Conservation (phyloP, 1,140 invertebrate species). For the Harpegnathos saltator region DNA sequence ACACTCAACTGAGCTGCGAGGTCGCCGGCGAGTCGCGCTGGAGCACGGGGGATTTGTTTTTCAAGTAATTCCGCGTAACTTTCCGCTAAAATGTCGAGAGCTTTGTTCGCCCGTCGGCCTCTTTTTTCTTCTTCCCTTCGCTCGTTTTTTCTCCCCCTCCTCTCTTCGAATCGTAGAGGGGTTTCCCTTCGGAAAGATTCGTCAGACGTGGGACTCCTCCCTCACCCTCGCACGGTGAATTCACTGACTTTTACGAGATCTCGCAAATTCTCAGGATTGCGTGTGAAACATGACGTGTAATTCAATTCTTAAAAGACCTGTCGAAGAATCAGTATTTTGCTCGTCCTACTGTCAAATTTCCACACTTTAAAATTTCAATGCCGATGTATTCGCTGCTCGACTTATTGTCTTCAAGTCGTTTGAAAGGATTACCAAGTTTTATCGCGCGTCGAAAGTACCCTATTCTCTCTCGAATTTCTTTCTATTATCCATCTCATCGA, state of each 20-base stretch:
- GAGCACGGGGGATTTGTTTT: constrained; percentile 91
- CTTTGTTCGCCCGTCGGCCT: not conserved
- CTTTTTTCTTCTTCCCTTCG: too few species aligned
- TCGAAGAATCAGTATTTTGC: too few species aligned
- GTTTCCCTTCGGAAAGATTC: not conserved
- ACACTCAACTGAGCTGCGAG: constrained; percentile 93
- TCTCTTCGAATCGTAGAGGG: not conserved
- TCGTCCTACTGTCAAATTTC: too few species aligned
- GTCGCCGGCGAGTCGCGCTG: constrained; percentile 91
- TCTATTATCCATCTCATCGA: too few species aligned
- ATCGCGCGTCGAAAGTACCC: too few species aligned
- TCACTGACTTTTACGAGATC: not conserved
- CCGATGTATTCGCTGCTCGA: too few species aligned
- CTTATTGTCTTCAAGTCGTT: too few species aligned
- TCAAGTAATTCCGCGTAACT: constrained; percentile 84
- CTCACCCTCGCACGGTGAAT: not conserved
- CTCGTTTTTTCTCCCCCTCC: too few species aligned
- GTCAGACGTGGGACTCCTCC: not conserved
- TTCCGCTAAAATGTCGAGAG: constrained; percentile 1
- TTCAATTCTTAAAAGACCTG: not conserved
- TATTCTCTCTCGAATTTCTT: too few species aligned
- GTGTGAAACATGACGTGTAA: not conserved
- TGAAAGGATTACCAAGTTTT: too few species aligned
- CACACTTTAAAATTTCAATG: too few species aligned
- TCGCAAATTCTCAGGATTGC: not conserved